phyloP scores from a whole-genome alignment of 2,888 invertebrate genomes.

The Callosobruchus maculatus region DNA sequence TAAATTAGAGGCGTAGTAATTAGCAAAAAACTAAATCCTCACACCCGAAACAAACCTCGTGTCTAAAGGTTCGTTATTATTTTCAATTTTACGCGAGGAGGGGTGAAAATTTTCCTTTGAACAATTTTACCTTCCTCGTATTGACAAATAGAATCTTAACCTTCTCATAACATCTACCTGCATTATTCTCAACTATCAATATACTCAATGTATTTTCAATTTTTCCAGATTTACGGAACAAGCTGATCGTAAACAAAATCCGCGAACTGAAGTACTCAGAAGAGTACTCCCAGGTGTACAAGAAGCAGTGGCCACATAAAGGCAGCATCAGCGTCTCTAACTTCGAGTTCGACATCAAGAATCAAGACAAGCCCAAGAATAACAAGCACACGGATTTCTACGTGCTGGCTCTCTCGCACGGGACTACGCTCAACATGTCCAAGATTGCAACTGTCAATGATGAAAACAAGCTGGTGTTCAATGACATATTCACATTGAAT shows the following conservation, averaged over 20 bases:
- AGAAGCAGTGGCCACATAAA: constrained; percentile 12
- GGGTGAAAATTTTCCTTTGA: too few relatives aligned
- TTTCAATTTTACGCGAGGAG: too few relatives aligned
- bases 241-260: constrained; percentile 23
- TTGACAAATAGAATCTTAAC: too few relatives aligned
- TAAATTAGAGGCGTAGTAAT: too few relatives aligned
- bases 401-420: constrained; percentile 38
- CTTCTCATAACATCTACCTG: neutral
- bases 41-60: too few relatives aligned
- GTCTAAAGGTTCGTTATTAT: too few relatives aligned
- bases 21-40: too few relatives aligned
- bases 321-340: constrained; percentile 24
- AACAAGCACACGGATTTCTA: constrained; percentile 38
- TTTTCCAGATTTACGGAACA: constrained; percentile 22
- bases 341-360: constrained; percentile 26
- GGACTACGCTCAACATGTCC: constrained; percentile 34
- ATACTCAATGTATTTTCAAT: neutral
- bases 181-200: neutral
- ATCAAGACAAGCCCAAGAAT: constrained; percentile 6
- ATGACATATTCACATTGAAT: constrained; percentile 37
- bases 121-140: too few relatives aligned
- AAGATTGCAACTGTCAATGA: constrained; percentile 25
- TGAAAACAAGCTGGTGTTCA: constrained; percentile 28
- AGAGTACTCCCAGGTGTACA: constrained; percentile 5
- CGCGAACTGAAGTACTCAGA: constrained; percentile 17